Conservation (phyloP, 2,888 invertebrate species). For the Leptinotarsa juncta region DNA sequence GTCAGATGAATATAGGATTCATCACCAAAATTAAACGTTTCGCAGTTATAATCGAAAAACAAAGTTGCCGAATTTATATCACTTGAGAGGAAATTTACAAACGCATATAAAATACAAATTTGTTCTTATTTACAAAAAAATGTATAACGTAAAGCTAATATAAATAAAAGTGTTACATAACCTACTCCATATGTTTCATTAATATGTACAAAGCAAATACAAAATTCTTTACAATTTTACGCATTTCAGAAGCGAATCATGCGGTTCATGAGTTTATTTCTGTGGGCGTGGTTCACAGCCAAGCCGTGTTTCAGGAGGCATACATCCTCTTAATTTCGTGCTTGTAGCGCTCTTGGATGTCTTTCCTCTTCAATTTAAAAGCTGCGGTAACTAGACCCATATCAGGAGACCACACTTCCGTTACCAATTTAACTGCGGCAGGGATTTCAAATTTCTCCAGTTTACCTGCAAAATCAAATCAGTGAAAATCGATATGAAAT, state of each 20-base stretch:
- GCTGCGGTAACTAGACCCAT: slow-evolving; percentile 98
- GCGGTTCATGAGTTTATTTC: slow-evolving; percentile 10
- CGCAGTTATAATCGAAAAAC: slow-evolving; percentile 40
- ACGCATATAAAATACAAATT: slow-evolving; percentile 40
- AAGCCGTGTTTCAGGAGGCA: slow-evolving; percentile 78
- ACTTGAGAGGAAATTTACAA: slow-evolving; percentile 1
- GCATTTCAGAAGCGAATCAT: slow-evolving; percentile 1
- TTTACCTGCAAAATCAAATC: slow-evolving; percentile 73
- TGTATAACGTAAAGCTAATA: slow-evolving; percentile 35
- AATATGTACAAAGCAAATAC: slow-evolving; percentile 44
- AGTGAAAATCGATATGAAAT: slow-evolving; percentile 13
- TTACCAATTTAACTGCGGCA: slow-evolving; percentile 85
- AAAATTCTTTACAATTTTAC: slow-evolving; percentile 42
- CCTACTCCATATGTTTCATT: slow-evolving; percentile 37
- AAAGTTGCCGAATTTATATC: slow-evolving; percentile 34
- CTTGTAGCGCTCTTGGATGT: slow-evolving; percentile 93
- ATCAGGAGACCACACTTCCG: slow-evolving; percentile 97
- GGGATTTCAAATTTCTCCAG: slow-evolving; percentile 94
- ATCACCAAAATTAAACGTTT: slow-evolving; percentile 57
- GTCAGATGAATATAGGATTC: slow-evolving; percentile 45
- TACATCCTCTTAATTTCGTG: slow-evolving; percentile 95
- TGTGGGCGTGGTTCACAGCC: slow-evolving; percentile 9
- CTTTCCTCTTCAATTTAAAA: slow-evolving; percentile 96
- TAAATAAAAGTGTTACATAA: slow-evolving; percentile 43
- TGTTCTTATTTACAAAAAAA: slow-evolving; percentile 42